Percentiles rank a stretch among this genome's conserved stretches.
These are phyloP conservation scores for Drosophila melanogaster DNA, from an alignment of 1,140 invertebrate species.

Conservation along the genomic window Release_6_plus_ISO1_MT NT_033779.5:15940501-15941000, in stretches of 20 bases:
- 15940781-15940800: slow-evolving; percentile 80
- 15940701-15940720: slow-evolving; percentile 31
- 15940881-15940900: slow-evolving; percentile 45
- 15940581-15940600: slow-evolving; percentile 70
- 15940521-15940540: slow-evolving; percentile 65
- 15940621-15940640: slow-evolving; percentile 80
- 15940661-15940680: background rate
- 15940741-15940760: slow-evolving; percentile 78
- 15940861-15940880: slow-evolving; percentile 3
- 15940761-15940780: slow-evolving; percentile 82
- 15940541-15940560: slow-evolving; percentile 59
- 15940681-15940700: too few species aligned
- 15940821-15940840: slow-evolving; percentile 63
- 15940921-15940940: slow-evolving; percentile 71
- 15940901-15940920: slow-evolving; percentile 72
- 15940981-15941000: slow-evolving; percentile 71
- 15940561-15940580: slow-evolving; percentile 18
- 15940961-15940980: slow-evolving; percentile 25
- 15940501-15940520: slow-evolving; percentile 23
- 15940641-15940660: slow-evolving; percentile 51
- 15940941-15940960: slow-evolving; percentile 4
- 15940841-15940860: slow-evolving; percentile 35
- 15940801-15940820: slow-evolving; percentile 75
- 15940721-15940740: slow-evolving; percentile 62
- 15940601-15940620: slow-evolving; percentile 79